phyloP scores from a whole-genome alignment of 2,888 invertebrate species.

The Ornithoptera alexandrae region DNA sequence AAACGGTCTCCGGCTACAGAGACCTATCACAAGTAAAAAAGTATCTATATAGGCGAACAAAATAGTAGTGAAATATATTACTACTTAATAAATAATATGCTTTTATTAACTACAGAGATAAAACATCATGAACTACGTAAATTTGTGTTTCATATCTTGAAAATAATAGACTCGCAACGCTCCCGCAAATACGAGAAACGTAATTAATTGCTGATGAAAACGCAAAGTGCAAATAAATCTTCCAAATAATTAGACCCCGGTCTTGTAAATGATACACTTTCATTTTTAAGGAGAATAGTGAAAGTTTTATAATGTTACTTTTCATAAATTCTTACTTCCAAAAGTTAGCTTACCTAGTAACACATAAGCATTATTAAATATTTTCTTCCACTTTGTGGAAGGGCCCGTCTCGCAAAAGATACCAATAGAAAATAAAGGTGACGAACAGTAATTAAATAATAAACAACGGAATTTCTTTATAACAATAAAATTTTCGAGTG shows the following conservation, averaged over 20 bases:
- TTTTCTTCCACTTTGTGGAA: too few species aligned
- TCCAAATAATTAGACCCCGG: not conserved
- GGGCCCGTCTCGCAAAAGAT: too few species aligned
- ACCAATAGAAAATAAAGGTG: too few species aligned
- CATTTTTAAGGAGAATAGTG: not conserved
- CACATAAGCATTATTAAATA: too few species aligned
- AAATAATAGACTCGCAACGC: conserved; percentile 13
- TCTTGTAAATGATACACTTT: not conserved
- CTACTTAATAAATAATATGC: not conserved
- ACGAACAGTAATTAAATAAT: too few species aligned
- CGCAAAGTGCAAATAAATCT: conserved; percentile 19
- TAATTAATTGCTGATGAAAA: conserved; percentile 14
- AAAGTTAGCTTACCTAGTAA: too few species aligned
- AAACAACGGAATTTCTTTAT: too few species aligned
- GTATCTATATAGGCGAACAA: not conserved
- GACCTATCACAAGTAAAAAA: too few species aligned
- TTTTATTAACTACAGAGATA: conserved; percentile 1
- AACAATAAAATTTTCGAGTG: too few species aligned
- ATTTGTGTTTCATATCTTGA: conserved; percentile 6
- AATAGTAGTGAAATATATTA: not conserved
- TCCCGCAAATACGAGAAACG: conserved; percentile 4
- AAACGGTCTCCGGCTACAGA: too few species aligned
- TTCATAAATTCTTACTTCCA: too few species aligned
- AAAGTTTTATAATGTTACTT: not conserved
- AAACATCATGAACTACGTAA: conserved; percentile 4